Percentiles rank a stretch among this genome's conserved stretches.
Evolutionary conservation across 2,888 invertebrate species (phyloP).

Genomic region (Tetramorium bicarinatum): DNA sequence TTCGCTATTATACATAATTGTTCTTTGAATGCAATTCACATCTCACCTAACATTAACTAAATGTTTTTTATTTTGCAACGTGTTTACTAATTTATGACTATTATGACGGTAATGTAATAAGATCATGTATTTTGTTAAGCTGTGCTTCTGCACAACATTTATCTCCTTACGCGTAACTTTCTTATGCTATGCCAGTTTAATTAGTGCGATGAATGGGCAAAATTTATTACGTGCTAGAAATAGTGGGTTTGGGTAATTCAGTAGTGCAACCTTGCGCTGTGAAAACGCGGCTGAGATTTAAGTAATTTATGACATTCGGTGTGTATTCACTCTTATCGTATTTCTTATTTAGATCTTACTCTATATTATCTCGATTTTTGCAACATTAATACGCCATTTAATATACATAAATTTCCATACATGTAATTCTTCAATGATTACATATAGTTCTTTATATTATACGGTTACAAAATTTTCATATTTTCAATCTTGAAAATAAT

Average conservation of each 20-base stretch:
- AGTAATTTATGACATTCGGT: slow-evolving; percentile 39
- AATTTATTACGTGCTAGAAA: slow-evolving; percentile 44
- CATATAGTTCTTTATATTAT: not conserved
- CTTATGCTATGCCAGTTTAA: slow-evolving; percentile 50
- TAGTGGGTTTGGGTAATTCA: slow-evolving; percentile 40
- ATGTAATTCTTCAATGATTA: not conserved
- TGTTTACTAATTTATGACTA: slow-evolving; percentile 34
- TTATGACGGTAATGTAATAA: slow-evolving; percentile 32
- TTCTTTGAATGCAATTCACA: not conserved
- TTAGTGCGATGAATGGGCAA: slow-evolving; percentile 43
- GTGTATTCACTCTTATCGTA: slow-evolving; percentile 2
- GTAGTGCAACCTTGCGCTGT: slow-evolving; percentile 29
- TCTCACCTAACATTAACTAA: not conserved
- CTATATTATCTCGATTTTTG: not conserved
- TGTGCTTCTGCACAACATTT: slow-evolving; percentile 42
- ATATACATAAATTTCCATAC: not conserved
- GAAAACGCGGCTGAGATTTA: slow-evolving; percentile 46
- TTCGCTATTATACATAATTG: not conserved
- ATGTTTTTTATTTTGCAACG: not conserved
- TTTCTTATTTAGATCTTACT: not conserved
- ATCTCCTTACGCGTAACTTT: slow-evolving; percentile 46
- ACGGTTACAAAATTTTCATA: not conserved
- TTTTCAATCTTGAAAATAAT: not conserved
- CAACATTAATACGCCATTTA: not conserved
- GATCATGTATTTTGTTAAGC: slow-evolving; percentile 40